Evolutionary conservation across 2,113 vertebrate species (phyloP).

Genomic region (Strix uralensis): DNA sequence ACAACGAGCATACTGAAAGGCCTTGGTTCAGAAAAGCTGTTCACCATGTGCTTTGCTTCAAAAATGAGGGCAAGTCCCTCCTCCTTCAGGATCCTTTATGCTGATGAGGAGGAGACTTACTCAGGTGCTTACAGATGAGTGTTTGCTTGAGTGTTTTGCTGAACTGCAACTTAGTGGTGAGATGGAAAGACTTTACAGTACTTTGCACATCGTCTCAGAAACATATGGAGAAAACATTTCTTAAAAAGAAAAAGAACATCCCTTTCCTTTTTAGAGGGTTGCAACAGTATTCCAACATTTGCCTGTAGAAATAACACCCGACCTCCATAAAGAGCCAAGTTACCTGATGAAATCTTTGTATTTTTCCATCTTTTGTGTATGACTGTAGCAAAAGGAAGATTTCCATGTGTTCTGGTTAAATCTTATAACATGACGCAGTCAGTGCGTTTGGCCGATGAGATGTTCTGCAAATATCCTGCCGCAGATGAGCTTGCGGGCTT

Average conservation of each 20-base stretch:
- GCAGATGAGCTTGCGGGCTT: not conserved
- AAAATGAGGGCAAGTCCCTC: not conserved
- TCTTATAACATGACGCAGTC: not conserved
- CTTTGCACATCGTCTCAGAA: not conserved
- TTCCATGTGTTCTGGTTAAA: not conserved
- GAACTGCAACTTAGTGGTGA: accelerated
- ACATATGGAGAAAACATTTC: not conserved
- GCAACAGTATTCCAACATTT: not conserved
- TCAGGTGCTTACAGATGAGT: not conserved
- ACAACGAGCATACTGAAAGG: not conserved
- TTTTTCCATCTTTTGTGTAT: not conserved
- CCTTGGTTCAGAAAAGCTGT: not conserved
- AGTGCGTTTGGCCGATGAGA: not conserved
- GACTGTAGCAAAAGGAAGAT: not conserved
- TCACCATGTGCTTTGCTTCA: not conserved
- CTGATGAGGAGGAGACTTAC: not conserved
- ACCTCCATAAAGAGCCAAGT: not conserved
- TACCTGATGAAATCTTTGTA: not conserved
- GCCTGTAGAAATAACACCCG: not conserved
- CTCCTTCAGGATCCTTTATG: not conserved
- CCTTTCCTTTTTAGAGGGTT: not conserved
- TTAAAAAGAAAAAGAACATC: not conserved
- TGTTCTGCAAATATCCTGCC: not conserved
- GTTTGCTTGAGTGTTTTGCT: not conserved
- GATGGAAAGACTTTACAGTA: not conserved